A percentile compares a stretch with the other conserved stretches of the same genome.
phyloP scores from a whole-genome alignment of 2,888 invertebrate genomes.

The Dynastes tityus region DNA sequence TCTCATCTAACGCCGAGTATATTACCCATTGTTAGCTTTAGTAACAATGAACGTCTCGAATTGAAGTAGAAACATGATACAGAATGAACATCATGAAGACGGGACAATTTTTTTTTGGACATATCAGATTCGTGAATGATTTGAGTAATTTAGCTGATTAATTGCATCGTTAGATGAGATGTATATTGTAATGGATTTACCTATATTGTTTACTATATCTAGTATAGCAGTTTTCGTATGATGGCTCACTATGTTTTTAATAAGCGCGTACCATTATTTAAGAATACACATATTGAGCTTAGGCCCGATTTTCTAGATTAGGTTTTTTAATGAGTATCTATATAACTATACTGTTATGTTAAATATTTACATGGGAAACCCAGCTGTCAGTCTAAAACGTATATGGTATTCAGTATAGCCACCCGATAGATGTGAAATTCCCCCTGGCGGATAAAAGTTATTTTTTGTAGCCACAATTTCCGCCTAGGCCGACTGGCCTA shows the following conservation, averaged over 20 bases:
- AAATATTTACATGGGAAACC: too few relatives aligned
- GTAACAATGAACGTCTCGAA: constrained; percentile 36
- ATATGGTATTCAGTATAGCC: too few relatives aligned
- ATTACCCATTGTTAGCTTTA: constrained; percentile 48
- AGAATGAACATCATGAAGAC: constrained; percentile 36
- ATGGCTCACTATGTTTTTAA: background rate
- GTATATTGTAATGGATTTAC: background rate
- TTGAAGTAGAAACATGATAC: constrained; percentile 44
- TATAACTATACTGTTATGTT: too few relatives aligned
- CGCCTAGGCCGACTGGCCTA: too few relatives aligned
- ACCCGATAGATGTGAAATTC: too few relatives aligned
- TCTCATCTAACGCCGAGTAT: constrained; percentile 50
- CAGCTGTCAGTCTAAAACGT: too few relatives aligned
- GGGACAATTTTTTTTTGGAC: constrained; percentile 26
- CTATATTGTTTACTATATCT: constrained; percentile 1
- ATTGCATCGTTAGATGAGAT: constrained; percentile 33
- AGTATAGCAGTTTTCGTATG: background rate
- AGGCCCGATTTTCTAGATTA: too few relatives aligned
- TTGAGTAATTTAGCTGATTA: constrained; percentile 48
- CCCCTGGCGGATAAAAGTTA: too few relatives aligned
- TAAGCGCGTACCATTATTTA: too few relatives aligned
- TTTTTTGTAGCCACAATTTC: too few relatives aligned
- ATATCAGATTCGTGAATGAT: constrained; percentile 48
- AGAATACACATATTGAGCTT: too few relatives aligned
- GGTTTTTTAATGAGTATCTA: too few relatives aligned